phyloP scores from a whole-genome alignment of 2,113 vertebrate species.

The Carollia perspicillata region DNA sequence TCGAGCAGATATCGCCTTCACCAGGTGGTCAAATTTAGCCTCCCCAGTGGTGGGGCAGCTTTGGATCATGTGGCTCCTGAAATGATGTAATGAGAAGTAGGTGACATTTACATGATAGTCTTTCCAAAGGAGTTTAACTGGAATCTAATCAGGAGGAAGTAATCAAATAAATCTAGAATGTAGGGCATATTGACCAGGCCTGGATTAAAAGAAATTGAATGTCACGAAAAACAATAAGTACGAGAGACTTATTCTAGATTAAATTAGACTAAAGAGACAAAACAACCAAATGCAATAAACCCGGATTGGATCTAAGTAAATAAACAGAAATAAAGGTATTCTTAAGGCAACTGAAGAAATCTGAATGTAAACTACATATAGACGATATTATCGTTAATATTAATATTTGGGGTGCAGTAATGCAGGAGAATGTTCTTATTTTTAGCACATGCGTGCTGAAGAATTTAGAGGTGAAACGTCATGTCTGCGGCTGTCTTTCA shows the following conservation, averaged over 20 bases:
- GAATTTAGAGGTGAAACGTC: not conserved
- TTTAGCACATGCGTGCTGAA: not conserved
- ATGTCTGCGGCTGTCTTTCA: not conserved
- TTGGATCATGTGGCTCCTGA: not conserved
- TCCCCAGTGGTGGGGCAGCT: not conserved
- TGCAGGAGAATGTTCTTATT: not conserved
- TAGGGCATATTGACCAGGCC: not conserved
- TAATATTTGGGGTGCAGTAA: constrained; percentile 10
- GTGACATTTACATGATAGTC: not conserved
- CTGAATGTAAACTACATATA: not conserved
- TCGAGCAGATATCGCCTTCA: not conserved
- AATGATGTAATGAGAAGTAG: not conserved
- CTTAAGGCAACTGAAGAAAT: constrained; percentile 17
- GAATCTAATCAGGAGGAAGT: constrained; percentile 43
- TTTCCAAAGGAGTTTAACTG: constrained; percentile 14
- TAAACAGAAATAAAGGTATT: constrained; percentile 24
- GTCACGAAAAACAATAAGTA: not conserved
- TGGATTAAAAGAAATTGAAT: constrained; percentile 29
- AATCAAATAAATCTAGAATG: constrained; percentile 13
- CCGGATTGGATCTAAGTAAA: constrained; percentile 10
- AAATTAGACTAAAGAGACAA: constrained; percentile 24
- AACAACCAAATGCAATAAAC: constrained; percentile 36
- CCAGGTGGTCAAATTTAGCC: constrained; percentile 21
- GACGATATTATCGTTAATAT: not conserved
- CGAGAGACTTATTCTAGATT: constrained; percentile 5